Conservation (phyloP, 37 sponge, comb jelly and placozoan species). For the Corticium candelabrum region DNA sequence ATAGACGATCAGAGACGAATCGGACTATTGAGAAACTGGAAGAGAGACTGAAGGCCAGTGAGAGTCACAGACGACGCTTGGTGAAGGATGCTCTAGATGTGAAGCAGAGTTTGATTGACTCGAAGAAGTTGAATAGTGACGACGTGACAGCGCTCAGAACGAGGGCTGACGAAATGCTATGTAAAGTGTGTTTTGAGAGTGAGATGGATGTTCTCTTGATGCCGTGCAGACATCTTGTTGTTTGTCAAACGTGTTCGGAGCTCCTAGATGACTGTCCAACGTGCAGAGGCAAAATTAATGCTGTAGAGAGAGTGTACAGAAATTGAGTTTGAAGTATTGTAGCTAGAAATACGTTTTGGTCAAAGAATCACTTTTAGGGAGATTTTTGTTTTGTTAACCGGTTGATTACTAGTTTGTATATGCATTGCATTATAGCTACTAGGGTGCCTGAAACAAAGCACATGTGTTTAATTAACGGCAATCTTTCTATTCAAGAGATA, state of each 20-base stretch:
- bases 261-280: not conserved
- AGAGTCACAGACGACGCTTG: not conserved
- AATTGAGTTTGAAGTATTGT: not conserved
- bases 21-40: not conserved
- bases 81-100: not conserved
- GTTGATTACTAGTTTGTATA: no score
- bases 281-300: not conserved
- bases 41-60: not conserved
- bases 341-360: not conserved
- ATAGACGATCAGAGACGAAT: not conserved
- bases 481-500: no score
- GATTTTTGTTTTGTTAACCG: no score
- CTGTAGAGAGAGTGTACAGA: not conserved
- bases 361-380: no score
- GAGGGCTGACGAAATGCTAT: not conserved
- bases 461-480: no score
- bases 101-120: no score
- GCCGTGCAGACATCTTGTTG: not conserved
- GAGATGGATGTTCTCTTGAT: not conserved
- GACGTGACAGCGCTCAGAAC: not conserved
- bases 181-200: not conserved
- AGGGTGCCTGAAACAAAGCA: no score
- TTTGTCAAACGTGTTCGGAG: not conserved
- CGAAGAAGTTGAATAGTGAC: not conserved
- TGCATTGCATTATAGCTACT: no score